Base-by-base conservation (phyloP, 1,140 invertebrate species). In the Drosophila pseudoobscura region DNA sequence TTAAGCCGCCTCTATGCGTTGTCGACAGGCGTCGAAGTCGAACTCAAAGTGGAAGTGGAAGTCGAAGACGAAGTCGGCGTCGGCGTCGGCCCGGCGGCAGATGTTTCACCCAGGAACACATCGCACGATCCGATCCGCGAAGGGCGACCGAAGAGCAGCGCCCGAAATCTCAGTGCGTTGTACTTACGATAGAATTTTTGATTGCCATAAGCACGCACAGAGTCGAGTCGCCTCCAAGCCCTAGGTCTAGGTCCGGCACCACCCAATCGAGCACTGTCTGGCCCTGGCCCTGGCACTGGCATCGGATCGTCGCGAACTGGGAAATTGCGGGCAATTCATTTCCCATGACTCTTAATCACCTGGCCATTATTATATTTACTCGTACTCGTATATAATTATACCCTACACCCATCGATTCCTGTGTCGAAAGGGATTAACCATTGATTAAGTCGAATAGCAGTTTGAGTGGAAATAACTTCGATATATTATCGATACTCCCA, bases 321-420 rank as follows among this genome's bases (percentile, higher is more conserved):
- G 84, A 88, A 88, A 88, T 89, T 66, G 68, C 71, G 69, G 68
- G 60, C 83, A 75, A 78, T 89, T 70, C 80, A 83, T 89, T 88
- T 88, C 84, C 83, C 83, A 88, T 89, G 83, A 79, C 79, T 89
- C 68, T 89, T 88, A 88, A 89, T 88, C 83, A 88, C 83, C 71
- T 66, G 61, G 64, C 68, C 79, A 89, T 88, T 88, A 88, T 88
- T 88, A 87, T 79, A 80, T 85, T 85, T 87, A 80, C 68, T 80
- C 63, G 60, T 61, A 61, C 63, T 60, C 53, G 71, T 68, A 59
- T 72, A 84, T 88, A 88, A 88, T 88, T 88, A 88, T 84, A 59
- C 68, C 62, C 83, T 64, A 66, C 84, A 72, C 74, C 66, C 75
- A 75, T 44, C 58, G 61, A 79, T 50, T 44, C 52, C 76, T 77